phyloP scores from a whole-genome alignment of 2,888 invertebrate species.

The Drosophila mulleri region DNA sequence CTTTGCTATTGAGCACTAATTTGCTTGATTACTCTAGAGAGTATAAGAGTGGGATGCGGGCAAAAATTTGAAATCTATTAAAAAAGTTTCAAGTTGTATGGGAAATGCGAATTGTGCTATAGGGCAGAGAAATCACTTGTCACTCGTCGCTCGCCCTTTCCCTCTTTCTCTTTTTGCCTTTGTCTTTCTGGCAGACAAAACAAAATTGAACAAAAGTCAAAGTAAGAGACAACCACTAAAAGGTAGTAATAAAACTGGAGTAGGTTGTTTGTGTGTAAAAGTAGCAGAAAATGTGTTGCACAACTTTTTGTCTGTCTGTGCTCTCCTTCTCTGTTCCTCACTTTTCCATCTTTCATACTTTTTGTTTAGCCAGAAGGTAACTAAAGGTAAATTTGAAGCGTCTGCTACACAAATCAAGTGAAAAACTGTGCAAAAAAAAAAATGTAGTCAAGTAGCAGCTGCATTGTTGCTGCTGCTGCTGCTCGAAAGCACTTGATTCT shows the following conservation, averaged over 20 bases:
- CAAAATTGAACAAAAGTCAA: slow-evolving; percentile 15
- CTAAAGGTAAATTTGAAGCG: slow-evolving; percentile 49
- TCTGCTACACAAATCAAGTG: slow-evolving; percentile 63
- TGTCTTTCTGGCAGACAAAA: slow-evolving; percentile 1
- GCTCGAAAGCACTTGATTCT: slow-evolving; percentile 57
- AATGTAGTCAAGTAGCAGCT: slow-evolving; percentile 32
- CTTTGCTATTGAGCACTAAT: slow-evolving; percentile 56
- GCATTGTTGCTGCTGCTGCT: slow-evolving; percentile 30
- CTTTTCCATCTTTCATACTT: neutral
- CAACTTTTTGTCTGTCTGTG: slow-evolving; percentile 33
- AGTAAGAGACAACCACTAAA: slow-evolving; percentile 14
- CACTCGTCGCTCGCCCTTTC: slow-evolving; percentile 6
- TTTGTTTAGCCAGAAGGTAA: slow-evolving; percentile 29
- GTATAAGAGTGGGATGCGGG: slow-evolving; percentile 40
- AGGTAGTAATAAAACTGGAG: slow-evolving; percentile 7
- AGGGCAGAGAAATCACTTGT: slow-evolving; percentile 50
- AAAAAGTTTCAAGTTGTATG: slow-evolving; percentile 67
- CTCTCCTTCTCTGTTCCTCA: neutral
- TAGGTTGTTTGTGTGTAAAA: slow-evolving; percentile 2
- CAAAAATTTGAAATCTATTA: slow-evolving; percentile 75
- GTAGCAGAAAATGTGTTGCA: slow-evolving; percentile 43
- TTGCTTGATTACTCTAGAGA: slow-evolving; percentile 79
- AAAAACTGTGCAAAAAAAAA: slow-evolving; percentile 39
- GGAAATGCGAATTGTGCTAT: slow-evolving; percentile 56
- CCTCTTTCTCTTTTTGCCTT: neutral